Base-by-base conservation (phyloP, 2,888 invertebrate genomes). In the Psococerastis gibbosa region DNA sequence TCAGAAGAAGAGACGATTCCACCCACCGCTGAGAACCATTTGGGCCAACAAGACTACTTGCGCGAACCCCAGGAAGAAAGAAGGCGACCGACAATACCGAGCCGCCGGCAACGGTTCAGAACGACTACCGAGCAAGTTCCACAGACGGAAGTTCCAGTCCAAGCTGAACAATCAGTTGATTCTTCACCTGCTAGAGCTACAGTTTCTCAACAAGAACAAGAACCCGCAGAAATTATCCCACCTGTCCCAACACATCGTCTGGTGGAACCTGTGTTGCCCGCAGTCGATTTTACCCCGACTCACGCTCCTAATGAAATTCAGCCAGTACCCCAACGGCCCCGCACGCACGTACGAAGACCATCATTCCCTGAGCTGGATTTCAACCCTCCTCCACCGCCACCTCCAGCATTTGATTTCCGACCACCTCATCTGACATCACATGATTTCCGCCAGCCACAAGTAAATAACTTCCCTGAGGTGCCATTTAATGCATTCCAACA, bases 91-190 rank as follows among this genome's bases (percentile, higher is more conserved):
- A 47, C 57, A 5, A 48, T 27, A 23, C 6, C 17, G 33, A 38
- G 41, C 55, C 53, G 56, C 54, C 41, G 58, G 61, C 38, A 52
- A 63, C 45, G 46, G 27, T 16, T 38, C 47, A 64, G 58, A 55
- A 60, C 63, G 41, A 45, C 17, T 8, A 60, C 64, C 22, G 67
- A 66, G 51, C 61, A 57, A 45, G 59, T 31, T 11, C 42, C 3
- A 57, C 57, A 45, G 20, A 46, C 45, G n/a, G 46, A 45, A 32
- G 16, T n/a, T 9, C 47, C 47, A n/a, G 47, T 47, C 3, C 46
- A 50, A 42, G 42, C 44, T 43, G 11, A 49, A 43, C 42, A 9
- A 20, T 9, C 33, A 5, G 5, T 3, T 17, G 33, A 33, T 6
- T 16, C 15, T 33, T 17, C 15, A 4, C 35, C 13, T 9, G 17